Conservation (phyloP, 1,140 invertebrate genomes). For the Drosophila truncata region DNA sequence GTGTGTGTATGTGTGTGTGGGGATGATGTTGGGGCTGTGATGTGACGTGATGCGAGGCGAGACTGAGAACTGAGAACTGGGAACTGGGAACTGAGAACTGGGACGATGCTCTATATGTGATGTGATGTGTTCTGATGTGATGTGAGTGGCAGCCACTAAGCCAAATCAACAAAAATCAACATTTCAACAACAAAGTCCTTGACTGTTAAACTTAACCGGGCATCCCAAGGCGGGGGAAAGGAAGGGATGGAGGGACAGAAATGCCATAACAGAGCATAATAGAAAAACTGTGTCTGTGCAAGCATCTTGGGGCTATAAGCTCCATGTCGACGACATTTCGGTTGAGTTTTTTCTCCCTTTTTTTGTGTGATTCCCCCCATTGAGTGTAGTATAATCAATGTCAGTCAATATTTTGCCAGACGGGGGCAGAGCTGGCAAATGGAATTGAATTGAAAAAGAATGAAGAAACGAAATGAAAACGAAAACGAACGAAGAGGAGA, state of each 20-base stretch:
- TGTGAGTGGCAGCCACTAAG: conserved; percentile 80
- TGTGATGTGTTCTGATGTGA: conserved; percentile 34
- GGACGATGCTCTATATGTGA: not conserved
- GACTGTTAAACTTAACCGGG: conserved; percentile 81
- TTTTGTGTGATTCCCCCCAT: not conserved
- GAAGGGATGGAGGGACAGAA: not conserved
- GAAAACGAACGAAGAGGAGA: conserved; percentile 23
- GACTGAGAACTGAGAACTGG: too few species aligned
- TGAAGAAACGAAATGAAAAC: conserved; percentile 48
- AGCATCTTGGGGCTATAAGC: conserved; percentile 65
- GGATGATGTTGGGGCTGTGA: conserved; percentile 3
- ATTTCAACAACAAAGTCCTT: conserved; percentile 83
- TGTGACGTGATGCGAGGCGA: conserved; percentile 3
- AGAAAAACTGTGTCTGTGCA: conserved; percentile 67
- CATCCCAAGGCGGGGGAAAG: conserved; percentile 27
- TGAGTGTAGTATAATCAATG: conserved; percentile 67
- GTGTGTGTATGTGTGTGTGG: not conserved
- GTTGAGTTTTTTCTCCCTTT: not conserved
- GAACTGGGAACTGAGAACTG: too few species aligned
- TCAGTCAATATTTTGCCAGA: conserved; percentile 79
- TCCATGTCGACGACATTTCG: conserved; percentile 50
- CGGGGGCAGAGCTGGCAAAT: conserved; percentile 24
- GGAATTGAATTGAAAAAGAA: conserved; percentile 65
- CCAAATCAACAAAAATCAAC: conserved; percentile 83
- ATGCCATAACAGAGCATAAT: conserved; percentile 75